Evolutionary conservation across 2,888 invertebrate genomes (phyloP), one percentile per base, ranked within the genome.

Genomic region (Anodontia alba): DNA sequence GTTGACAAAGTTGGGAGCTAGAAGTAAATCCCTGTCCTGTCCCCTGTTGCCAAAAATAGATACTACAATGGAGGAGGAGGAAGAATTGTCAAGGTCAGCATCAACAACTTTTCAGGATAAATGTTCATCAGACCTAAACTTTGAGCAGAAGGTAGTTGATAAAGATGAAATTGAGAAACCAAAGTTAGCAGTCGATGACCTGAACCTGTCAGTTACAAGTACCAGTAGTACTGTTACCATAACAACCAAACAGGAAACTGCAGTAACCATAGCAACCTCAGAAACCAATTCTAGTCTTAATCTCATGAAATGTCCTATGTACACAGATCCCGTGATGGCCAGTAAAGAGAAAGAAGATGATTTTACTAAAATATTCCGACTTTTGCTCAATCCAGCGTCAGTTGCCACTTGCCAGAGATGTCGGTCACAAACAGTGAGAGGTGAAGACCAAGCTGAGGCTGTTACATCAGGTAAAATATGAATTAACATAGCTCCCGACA

Each of bases 1-100:
- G 20, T 54, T 78, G 15, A 46, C 68, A 8, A 81, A 76, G 57
- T 83, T 83, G 43, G 78, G 86, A 5, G 66, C 74, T 2, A 83
- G 82, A 66, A 73, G 73, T 0, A 82, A 84, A 71, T 89, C 89
- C 71, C 80, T 87, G 75, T 90, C 90, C 38, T 90, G 90, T 83
- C 90, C 90, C 5, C 86, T 86, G 54, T 76, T 89, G 15, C 87
- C 85, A 26, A 88, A 86, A 78, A 75, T 86, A 57, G 83, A 75
- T 20, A 43, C 81, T n/a, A 73, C 70, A 29, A 54, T 70, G 15
- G 87, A 84, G 70, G 87, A 87, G 43, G 81, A 81, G 20, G 81
- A 76, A 8, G 76, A 70, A 17, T 43, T 87, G 46, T 87, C 87
- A 31, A 77, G 87, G 68, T 87, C 87, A 38, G 76, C 71, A 8